Evolutionary conservation across 2,888 invertebrate genomes (phyloP).

Genomic region (Pristionchus maxplancki): DNA sequence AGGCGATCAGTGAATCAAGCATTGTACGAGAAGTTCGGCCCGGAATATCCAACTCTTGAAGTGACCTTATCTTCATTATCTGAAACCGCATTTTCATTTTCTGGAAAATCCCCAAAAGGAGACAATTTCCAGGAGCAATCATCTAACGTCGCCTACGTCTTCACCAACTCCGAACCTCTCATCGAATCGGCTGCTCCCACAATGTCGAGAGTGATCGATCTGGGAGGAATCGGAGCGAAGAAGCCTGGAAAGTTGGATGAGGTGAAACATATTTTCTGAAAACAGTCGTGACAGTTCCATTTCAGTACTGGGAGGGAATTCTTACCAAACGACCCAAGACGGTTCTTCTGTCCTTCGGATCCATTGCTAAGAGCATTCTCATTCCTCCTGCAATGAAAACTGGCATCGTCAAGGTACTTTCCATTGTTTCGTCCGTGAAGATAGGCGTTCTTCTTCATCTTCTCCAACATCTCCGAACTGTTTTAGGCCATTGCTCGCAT

Average conservation of each 20-base stretch:
- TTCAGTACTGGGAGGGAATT: constrained; percentile 13
- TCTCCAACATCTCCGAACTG: neutral
- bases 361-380: neutral
- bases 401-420: neutral
- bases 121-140: constrained; percentile 8
- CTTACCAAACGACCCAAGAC: neutral
- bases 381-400: neutral
- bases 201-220: constrained; percentile 24
- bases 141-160: constrained; percentile 16
- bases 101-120: too few relatives aligned
- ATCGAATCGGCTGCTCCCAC: constrained; percentile 33
- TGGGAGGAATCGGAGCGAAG: constrained; percentile 29
- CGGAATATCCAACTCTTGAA: neutral
- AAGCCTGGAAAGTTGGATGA: neutral
- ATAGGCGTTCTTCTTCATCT: neutral
- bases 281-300: neutral
- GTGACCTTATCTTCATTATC: neutral
- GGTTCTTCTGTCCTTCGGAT: constrained; percentile 6
- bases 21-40: neutral
- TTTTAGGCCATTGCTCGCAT: neutral
- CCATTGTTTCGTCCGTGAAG: neutral
- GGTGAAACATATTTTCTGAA: too few relatives aligned
- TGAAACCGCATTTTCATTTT: too few relatives aligned
- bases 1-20: neutral
- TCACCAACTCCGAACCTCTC: constrained; percentile 19